Conservation (phyloP, 2,113 vertebrate genomes). For the Drymodes brunneopygia region DNA sequence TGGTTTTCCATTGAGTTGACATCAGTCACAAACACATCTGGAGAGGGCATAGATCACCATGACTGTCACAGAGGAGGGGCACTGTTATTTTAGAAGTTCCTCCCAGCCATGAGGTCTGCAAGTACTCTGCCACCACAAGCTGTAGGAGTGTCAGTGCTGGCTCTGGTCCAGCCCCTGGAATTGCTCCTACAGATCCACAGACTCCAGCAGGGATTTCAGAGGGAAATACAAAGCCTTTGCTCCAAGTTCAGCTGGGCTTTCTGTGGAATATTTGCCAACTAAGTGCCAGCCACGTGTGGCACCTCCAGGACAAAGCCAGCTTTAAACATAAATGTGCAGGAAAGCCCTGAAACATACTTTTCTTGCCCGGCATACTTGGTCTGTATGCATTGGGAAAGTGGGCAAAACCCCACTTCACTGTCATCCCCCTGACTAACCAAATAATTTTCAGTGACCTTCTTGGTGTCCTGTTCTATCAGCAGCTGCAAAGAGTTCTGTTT, state of each 20-base stretch:
- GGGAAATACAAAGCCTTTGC: not conserved
- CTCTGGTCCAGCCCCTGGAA: not conserved
- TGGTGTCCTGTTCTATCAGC: fast-evolving
- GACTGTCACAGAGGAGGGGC: not conserved
- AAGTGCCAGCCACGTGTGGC: not conserved
- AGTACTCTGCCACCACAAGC: not conserved
- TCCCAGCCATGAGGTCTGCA: not conserved
- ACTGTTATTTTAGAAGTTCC: not conserved
- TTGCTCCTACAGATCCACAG: not conserved
- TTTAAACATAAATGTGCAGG: not conserved
- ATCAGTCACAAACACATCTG: constrained; percentile 41
- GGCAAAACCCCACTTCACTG: not conserved
- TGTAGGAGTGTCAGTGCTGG: not conserved
- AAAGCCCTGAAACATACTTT: not conserved
- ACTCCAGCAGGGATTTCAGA: not conserved
- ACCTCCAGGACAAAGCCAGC: not conserved
- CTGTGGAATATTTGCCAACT: not conserved
- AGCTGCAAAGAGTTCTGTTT: not conserved
- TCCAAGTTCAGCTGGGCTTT: not conserved
- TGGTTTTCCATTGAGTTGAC: constrained; percentile 43
- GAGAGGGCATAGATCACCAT: constrained; percentile 38
- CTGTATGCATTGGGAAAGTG: not conserved
- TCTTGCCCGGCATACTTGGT: fast-evolving
- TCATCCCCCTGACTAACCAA: not conserved
- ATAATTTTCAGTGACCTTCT: not conserved